Conservation (phyloP, 2,888 invertebrate species). For the Corythucha ciliata region DNA sequence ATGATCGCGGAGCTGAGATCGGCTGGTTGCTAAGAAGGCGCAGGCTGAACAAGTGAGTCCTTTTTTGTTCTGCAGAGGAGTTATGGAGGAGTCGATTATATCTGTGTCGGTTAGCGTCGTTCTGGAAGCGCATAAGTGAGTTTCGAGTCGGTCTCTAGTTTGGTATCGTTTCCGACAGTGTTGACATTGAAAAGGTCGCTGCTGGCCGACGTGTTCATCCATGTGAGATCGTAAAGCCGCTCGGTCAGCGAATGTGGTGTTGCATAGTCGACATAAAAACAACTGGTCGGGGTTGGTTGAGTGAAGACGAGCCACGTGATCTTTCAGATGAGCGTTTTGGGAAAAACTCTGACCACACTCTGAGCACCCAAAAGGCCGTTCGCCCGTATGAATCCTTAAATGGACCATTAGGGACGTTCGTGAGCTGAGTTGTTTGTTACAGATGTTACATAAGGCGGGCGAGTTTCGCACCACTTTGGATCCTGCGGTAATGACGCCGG, state of each 20-base stretch:
- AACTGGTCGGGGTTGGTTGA: conserved; percentile 24
- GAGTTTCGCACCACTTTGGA: conserved; percentile 27
- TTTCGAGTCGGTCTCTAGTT: conserved; percentile 8
- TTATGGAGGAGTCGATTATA: not conserved
- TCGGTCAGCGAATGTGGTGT: conserved; percentile 27
- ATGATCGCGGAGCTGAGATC: conserved; percentile 26
- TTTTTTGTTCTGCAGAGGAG: not conserved
- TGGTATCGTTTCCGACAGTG: conserved; percentile 17
- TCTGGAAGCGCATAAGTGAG: conserved; percentile 1
- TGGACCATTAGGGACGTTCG: conserved; percentile 32
- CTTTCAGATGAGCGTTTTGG: conserved; percentile 31
- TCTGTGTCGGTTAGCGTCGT: not conserved
- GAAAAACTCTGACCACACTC: conserved; percentile 29
- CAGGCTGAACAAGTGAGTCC: conserved; percentile 16
- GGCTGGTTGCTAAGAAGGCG: conserved; percentile 10
- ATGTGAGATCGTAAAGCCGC: conserved; percentile 24
- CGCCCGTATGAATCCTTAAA: conserved; percentile 31
- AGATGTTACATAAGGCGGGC: conserved; percentile 29
- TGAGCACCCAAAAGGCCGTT: conserved; percentile 29
- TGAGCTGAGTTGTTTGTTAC: conserved; percentile 27
- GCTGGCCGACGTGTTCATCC: conserved; percentile 25
- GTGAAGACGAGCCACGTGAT: conserved; percentile 30
- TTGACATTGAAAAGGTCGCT: conserved; percentile 25
- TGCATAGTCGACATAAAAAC: conserved; percentile 29
- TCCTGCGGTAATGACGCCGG: conserved; percentile 26